Evolutionary conservation across 2,888 invertebrate genomes (phyloP).

Genomic region (Seira musarum): DNA sequence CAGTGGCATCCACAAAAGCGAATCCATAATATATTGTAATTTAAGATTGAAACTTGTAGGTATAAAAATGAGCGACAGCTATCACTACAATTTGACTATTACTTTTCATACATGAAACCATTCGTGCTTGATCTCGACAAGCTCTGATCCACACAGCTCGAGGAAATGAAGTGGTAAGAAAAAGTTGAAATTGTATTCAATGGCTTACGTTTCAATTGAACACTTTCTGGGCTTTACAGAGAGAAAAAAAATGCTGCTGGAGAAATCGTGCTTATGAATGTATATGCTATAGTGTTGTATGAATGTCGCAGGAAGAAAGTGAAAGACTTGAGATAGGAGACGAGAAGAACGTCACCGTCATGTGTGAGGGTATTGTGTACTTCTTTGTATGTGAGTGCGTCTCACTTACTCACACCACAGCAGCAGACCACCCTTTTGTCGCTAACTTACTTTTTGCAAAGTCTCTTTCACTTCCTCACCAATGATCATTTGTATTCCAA

Average conservation of each 20-base stretch:
- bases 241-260: too few species aligned
- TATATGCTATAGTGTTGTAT: background rate
- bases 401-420: background rate
- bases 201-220: background rate
- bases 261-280: background rate
- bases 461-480: constrained; percentile 24
- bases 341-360: background rate
- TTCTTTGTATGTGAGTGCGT: constrained; percentile 1
- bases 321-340: background rate
- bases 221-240: background rate
- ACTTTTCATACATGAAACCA: background rate
- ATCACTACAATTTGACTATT: constrained; percentile 6
- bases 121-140: background rate
- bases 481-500: constrained; percentile 52
- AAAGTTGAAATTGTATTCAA: background rate
- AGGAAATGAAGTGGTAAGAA: background rate
- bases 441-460: constrained; percentile 18
- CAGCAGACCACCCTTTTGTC: background rate
- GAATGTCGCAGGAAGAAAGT: background rate
- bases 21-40: background rate
- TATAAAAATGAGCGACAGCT: background rate
- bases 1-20: background rate
- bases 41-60: background rate
- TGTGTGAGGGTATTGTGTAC: background rate
- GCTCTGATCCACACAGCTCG: background rate